These are phyloP conservation scores for Malacoctenus gilli DNA, from an alignment of 2,797 vertebrate species.

Conservation along the genomic window DNA sequence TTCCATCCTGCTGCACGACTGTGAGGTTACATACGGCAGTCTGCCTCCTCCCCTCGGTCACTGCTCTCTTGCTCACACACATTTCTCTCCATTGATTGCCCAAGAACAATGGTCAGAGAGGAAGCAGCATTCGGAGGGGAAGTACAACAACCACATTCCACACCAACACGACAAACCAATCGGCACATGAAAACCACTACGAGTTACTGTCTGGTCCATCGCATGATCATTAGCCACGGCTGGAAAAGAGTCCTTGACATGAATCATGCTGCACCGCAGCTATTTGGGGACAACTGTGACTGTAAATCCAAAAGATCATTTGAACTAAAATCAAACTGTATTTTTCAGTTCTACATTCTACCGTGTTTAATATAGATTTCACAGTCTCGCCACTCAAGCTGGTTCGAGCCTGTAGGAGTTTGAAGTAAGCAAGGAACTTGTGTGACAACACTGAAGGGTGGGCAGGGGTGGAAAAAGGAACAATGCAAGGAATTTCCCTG, in stretches of 20 bases:
- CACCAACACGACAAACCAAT: constrained; percentile 36
- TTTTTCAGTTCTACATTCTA: neutral
- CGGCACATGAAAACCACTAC: constrained; percentile 25
- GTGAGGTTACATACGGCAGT: constrained; percentile 20
- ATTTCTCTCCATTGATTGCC: constrained; percentile 70
- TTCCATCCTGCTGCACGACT: constrained; percentile 15
- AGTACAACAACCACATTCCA: constrained; percentile 61
- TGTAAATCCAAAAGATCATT: neutral
- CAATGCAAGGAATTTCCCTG: constrained; percentile 69
- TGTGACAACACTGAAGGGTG: constrained; percentile 18
- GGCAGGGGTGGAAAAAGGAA: constrained; percentile 57
- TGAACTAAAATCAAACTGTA: rapidly evolving
- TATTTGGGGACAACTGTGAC: constrained; percentile 1
- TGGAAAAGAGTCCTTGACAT: neutral
- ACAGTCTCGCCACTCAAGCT: neutral
- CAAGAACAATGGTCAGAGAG: constrained; percentile 73
- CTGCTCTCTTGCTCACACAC: constrained; percentile 1
- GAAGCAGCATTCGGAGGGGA: constrained; percentile 62
- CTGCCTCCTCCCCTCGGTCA: constrained; percentile 26
- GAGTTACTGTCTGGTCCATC: constrained; percentile 7
- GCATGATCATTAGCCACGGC: constrained; percentile 7
- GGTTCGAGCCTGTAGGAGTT: neutral
- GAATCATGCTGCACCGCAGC: constrained; percentile 9
- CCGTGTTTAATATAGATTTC: neutral
- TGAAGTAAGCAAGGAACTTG: neutral